phyloP scores from a whole-genome alignment of 2,888 invertebrate genomes.

The Osedax fenrisi region DNA sequence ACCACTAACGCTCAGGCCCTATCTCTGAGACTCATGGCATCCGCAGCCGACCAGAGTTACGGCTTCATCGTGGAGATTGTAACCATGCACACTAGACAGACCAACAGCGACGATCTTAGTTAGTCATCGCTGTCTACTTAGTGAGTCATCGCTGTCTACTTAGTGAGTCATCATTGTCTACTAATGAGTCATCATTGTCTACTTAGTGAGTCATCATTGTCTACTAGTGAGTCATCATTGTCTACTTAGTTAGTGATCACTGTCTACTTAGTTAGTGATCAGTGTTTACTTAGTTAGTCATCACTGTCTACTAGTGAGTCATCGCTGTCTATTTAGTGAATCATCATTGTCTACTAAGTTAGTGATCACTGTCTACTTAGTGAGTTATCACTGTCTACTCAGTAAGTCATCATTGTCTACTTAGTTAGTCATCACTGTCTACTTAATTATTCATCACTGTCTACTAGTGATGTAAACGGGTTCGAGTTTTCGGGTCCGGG shows the following conservation, averaged over 20 bases:
- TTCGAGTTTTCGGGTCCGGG: no score
- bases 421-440: no score
- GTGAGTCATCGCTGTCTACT: conserved; percentile 37
- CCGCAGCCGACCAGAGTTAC: conserved; percentile 75
- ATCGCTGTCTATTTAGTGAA: conserved; percentile 38
- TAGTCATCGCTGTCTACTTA: conserved; percentile 35
- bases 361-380: background rate
- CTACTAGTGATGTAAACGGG: conserved; percentile 42
- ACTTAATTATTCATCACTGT: background rate
- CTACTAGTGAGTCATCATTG: conserved; percentile 36
- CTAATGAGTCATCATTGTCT: conserved; percentile 38
- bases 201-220: conserved; percentile 38
- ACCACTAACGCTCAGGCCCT: background rate
- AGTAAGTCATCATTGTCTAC: no score
- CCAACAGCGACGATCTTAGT: conserved; percentile 43
- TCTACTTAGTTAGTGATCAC: no score
- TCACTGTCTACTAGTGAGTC: conserved; percentile 38
- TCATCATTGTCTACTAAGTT: conserved; percentile 34
- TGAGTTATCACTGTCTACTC: no score
- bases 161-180: conserved; percentile 36
- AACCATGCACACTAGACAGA: conserved; percentile 61
- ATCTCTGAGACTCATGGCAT: conserved; percentile 70
- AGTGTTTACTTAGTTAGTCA: background rate
- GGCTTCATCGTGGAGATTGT: conserved; percentile 95
- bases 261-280: background rate